Conservation (phyloP, 2,888 invertebrate species). For the Yponomeuta malinellus region DNA sequence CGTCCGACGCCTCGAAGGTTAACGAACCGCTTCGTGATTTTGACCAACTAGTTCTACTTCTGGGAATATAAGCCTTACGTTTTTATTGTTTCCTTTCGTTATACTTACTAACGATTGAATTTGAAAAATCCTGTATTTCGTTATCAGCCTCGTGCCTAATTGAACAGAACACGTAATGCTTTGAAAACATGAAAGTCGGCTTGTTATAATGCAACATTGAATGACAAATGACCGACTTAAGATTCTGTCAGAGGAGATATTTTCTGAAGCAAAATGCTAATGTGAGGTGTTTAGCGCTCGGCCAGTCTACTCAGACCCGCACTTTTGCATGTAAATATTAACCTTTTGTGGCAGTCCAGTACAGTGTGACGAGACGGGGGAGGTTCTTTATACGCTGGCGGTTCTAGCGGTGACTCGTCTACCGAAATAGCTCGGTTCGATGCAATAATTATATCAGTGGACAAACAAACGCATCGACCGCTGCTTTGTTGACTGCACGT, state of each 20-base stretch:
- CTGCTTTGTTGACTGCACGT: slow-evolving; percentile 58
- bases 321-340: not conserved
- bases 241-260: slow-evolving; percentile 44
- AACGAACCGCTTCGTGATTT: not conserved
- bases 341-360: not conserved
- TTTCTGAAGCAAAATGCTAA: slow-evolving; percentile 27
- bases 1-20: not conserved
- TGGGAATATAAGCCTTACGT: not conserved
- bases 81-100: not conserved
- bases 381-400: slow-evolving; percentile 41
- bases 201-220: slow-evolving; percentile 33
- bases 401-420: slow-evolving; percentile 44
- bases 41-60: not conserved
- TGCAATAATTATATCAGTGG: slow-evolving; percentile 72
- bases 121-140: not conserved
- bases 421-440: slow-evolving; percentile 64
- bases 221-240: slow-evolving; percentile 41
- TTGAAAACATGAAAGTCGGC: slow-evolving; percentile 25
- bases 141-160: slow-evolving; percentile 4
- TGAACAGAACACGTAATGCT: slow-evolving; percentile 20
- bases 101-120: not conserved
- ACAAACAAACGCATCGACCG: slow-evolving; percentile 26
- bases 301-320: not conserved
- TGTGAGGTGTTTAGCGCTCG: slow-evolving; percentile 11
- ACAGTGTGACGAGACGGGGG: slow-evolving; percentile 26